Evolutionary conservation across 2,797 vertebrate species (phyloP), one percentile per base, ranked within the genome.

Genomic region (Galaxias olidus): DNA sequence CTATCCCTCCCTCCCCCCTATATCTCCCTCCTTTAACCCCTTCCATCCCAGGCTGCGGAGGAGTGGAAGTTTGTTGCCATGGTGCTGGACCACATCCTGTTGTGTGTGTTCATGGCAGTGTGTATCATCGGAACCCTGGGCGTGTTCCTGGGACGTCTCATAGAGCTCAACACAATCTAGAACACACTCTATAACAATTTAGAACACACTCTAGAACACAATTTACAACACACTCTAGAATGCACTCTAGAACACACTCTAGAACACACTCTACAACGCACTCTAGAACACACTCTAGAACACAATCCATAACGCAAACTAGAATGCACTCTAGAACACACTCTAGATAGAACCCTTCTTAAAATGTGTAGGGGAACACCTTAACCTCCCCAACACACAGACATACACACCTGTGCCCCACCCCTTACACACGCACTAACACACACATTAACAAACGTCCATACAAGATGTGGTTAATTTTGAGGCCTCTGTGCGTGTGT

Each of bases 41-140:
- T 62, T 62, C 73, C 70, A 43, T 18, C 61, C 12, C 81, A 98
- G 97, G 96, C 95, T 0, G 90, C 95, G 0, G 97, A 98, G 85
- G 97, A 98, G 83, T 98, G 97, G 97, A 98, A 97, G 86, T 98
- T 96, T 0, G 96, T 98, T 0, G 96, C 97, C 0, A 98, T 98
- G 97, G 97, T 98, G 41, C 67, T 98, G 80, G 97, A 98, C 81
- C 97, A 98, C 87, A 93, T 98, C 81, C 92, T 98, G 73, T 93
- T 98, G 3, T 96, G 93, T 4, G 92, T 98, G 75, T 98, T 98
- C 88, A 97, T 98, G 96, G 76, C 94, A 0, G 94, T 98, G 75
- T 98, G 96, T 65, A 92, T 98, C 81, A 92, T 97, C 42, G 97
- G 97, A 71, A 98, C 97, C 1, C 61, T 94, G 10, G 93, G 90